These are phyloP conservation scores for Synanthedon tipuliformis DNA, from an alignment of 2,888 invertebrate genomes.

Conservation along the genomic window DNA sequence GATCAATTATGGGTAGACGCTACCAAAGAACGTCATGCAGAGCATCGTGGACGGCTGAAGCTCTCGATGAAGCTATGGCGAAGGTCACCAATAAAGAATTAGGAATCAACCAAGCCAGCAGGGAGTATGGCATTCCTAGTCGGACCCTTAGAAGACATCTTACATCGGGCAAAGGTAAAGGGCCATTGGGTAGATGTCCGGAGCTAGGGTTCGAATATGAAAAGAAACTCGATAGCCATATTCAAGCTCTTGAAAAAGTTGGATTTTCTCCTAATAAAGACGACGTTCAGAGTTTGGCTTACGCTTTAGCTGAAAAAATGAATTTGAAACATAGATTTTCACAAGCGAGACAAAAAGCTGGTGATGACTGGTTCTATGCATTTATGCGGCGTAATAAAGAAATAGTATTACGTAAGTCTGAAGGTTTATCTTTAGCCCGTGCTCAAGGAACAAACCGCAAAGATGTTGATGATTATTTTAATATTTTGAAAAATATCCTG, in stretches of 20 bases:
- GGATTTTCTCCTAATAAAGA: neutral
- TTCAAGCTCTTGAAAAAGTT: neutral
- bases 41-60: conserved; percentile 1
- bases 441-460: too few relatives aligned
- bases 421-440: too few relatives aligned
- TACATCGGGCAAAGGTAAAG: conserved; percentile 1
- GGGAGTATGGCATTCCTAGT: conserved; percentile 3
- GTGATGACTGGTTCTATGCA: too few relatives aligned
- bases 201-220: neutral
- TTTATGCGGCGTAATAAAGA: too few relatives aligned
- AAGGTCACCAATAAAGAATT: conserved; percentile 3
- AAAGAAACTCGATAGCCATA: neutral
- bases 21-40: neutral
- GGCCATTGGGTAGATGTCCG: neutral
- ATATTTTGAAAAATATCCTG: too few relatives aligned
- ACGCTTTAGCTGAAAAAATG: neutral
- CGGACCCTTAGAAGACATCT: conserved; percentile 4
- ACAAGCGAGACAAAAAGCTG: too few relatives aligned
- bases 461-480: too few relatives aligned
- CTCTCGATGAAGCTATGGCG: conserved; percentile 3
- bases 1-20: neutral
- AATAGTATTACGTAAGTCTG: too few relatives aligned
- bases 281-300: neutral
- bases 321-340: neutral
- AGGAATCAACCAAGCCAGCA: conserved; percentile 4